A percentile compares a stretch with the other conserved stretches of the same genome.
Conservation (phyloP, 2,797 vertebrate genomes). For the Cirrhinus mrigala region DNA sequence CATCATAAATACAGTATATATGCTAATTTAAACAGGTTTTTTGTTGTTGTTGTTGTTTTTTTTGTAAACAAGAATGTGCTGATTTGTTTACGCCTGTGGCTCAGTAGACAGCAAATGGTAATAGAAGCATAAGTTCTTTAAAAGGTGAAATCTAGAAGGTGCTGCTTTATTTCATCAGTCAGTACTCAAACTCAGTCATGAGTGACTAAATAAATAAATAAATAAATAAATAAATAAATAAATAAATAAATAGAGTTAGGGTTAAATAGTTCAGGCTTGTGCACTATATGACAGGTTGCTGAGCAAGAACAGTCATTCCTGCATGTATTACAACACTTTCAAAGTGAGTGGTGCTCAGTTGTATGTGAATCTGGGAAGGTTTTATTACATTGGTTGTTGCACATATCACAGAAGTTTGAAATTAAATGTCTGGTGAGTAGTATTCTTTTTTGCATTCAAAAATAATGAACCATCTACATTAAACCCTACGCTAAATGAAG, state of each 20-base stretch:
- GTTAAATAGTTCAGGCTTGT: not conserved
- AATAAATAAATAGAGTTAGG: not conserved
- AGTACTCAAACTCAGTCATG: not conserved
- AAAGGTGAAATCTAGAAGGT: conserved; percentile 32
- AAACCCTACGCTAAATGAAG: too few species aligned
- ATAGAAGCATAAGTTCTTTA: conserved; percentile 36
- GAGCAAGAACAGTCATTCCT: not conserved
- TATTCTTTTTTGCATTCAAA: too few species aligned
- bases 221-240: not conserved
- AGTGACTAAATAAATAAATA: not conserved
- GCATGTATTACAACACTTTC: not conserved
- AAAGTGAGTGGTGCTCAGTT: not conserved
- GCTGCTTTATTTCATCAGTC: conserved; percentile 34
- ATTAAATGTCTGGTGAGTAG: too few species aligned
- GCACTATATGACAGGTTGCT: not conserved
- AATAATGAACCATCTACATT: too few species aligned
- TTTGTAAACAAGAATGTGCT: conserved; percentile 41
- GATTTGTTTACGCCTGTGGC: conserved; percentile 52
- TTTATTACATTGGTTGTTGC: not conserved
- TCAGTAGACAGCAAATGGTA: conserved; percentile 33
- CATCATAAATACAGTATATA: conserved; percentile 41
- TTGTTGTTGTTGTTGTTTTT: too few species aligned
- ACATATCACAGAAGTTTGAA: too few species aligned
- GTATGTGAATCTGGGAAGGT: not conserved
- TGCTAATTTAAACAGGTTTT: conserved; percentile 47